These are phyloP conservation scores for Crocallis elinguaria DNA, from an alignment of 2,888 invertebrate species.

Conservation along the genomic window DNA sequence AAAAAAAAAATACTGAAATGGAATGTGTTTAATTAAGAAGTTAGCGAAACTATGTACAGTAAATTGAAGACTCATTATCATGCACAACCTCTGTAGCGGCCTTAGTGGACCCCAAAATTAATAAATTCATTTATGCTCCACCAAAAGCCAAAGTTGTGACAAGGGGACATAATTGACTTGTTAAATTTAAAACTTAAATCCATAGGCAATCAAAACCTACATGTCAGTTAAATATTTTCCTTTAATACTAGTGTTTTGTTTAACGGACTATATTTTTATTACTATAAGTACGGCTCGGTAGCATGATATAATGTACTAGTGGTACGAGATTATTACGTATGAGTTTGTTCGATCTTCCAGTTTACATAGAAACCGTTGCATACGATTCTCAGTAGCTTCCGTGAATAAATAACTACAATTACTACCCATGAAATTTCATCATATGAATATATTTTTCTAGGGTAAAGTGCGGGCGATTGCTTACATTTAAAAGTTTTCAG, in stretches of 20 bases:
- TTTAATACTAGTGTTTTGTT: conserved; percentile 20
- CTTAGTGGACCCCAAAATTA: conserved; percentile 38
- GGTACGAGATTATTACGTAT: too few species aligned
- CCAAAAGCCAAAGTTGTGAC: conserved; percentile 42
- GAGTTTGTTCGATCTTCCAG: too few species aligned
- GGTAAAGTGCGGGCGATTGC: too few species aligned
- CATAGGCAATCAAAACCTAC: conserved; percentile 30
- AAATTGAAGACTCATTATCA: conserved; percentile 46
- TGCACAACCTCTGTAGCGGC: conserved; percentile 57
- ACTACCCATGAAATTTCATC: too few species aligned
- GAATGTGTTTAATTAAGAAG: conserved; percentile 40
- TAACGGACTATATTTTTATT: neutral
- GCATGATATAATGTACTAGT: neutral
- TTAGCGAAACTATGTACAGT: conserved; percentile 50
- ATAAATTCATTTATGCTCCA: conserved; percentile 32
- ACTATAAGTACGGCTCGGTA: too few species aligned
- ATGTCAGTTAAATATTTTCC: conserved; percentile 14
- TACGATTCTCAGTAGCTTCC: too few species aligned
- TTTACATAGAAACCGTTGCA: too few species aligned
- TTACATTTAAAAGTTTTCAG: too few species aligned
- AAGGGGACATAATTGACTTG: conserved; percentile 52
- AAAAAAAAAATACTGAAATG: too few species aligned
- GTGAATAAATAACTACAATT: too few species aligned
- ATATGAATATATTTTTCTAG: too few species aligned
- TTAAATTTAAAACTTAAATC: conserved; percentile 31